phyloP scores from a whole-genome alignment of 2,797 vertebrate genomes.

The Acrocephalus scirpaceus region DNA sequence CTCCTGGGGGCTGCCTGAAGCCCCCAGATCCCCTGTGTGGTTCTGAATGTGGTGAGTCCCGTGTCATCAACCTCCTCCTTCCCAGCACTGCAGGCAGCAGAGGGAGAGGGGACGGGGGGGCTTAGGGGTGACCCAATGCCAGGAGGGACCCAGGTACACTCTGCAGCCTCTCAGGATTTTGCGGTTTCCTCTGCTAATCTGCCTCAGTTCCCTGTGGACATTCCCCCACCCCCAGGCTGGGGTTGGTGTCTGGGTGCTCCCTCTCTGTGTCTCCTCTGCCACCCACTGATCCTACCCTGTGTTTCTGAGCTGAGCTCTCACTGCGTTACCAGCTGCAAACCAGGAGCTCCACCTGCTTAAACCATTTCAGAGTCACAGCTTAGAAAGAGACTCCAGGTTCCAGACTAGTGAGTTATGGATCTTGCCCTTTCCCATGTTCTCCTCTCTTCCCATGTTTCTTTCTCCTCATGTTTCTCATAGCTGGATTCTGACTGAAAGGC shows the following conservation, averaged over 20 bases:
- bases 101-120: background rate
- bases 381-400: background rate
- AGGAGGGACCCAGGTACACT: background rate
- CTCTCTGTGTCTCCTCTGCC: background rate
- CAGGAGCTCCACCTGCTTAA: background rate
- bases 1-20: background rate
- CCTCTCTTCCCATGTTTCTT: background rate
- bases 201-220: background rate
- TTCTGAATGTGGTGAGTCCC: background rate
- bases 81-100: background rate
- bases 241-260: background rate
- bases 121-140: background rate
- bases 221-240: background rate
- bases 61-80: rapidly evolving
- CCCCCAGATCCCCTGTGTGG: no score
- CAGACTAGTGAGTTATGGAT: background rate
- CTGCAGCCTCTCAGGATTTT: background rate
- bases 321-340: background rate
- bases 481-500: background rate
- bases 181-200: background rate
- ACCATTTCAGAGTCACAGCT: background rate
- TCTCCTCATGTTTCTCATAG: background rate
- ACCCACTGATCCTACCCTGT: background rate
- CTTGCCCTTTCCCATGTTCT: background rate
- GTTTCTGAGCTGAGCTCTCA: background rate